Conservation (phyloP, 2,888 invertebrate species). For the Drosophila mettleri region DNA sequence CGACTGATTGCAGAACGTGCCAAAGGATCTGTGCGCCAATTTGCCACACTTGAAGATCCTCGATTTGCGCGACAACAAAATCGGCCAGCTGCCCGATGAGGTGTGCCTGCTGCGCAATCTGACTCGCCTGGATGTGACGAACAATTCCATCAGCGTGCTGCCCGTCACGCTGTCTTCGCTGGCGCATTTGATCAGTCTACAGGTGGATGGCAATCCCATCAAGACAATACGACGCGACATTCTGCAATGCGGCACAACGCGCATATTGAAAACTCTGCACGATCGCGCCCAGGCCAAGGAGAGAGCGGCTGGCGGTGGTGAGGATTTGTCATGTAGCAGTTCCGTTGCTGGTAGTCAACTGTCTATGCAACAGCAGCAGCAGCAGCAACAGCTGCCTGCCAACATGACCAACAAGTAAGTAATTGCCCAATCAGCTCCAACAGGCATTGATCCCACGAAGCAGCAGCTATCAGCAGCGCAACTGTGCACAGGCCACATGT, state of each 20-base stretch:
- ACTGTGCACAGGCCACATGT: constrained; percentile 6
- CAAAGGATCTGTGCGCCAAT: constrained; percentile 89
- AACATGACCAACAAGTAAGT: constrained; percentile 72
- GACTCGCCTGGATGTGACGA: constrained; percentile 93
- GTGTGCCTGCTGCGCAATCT: constrained; percentile 90
- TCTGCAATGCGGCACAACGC: constrained; percentile 92
- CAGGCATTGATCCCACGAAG: constrained; percentile 29
- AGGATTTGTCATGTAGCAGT: constrained; percentile 10
- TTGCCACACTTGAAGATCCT: constrained; percentile 90
- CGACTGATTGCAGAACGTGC: constrained; percentile 88
- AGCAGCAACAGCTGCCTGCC: constrained; percentile 70
- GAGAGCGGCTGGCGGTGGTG: constrained; percentile 29
- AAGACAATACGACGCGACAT: constrained; percentile 93
- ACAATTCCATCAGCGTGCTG: constrained; percentile 90
- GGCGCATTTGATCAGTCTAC: constrained; percentile 92
- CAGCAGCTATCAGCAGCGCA: constrained; percentile 27
- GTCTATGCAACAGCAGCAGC: constrained; percentile 55
- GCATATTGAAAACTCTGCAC: constrained; percentile 91
- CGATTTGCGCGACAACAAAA: constrained; percentile 93
- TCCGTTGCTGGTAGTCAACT: not conserved
- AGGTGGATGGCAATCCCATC: constrained; percentile 94
- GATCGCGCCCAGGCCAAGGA: constrained; percentile 85
- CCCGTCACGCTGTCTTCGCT: constrained; percentile 89
- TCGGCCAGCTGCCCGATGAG: constrained; percentile 91
- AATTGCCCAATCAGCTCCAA: not conserved